Evolutionary conservation across 2,113 vertebrate genomes (phyloP).

Genomic region (Heterotilapia buettikoferi): DNA sequence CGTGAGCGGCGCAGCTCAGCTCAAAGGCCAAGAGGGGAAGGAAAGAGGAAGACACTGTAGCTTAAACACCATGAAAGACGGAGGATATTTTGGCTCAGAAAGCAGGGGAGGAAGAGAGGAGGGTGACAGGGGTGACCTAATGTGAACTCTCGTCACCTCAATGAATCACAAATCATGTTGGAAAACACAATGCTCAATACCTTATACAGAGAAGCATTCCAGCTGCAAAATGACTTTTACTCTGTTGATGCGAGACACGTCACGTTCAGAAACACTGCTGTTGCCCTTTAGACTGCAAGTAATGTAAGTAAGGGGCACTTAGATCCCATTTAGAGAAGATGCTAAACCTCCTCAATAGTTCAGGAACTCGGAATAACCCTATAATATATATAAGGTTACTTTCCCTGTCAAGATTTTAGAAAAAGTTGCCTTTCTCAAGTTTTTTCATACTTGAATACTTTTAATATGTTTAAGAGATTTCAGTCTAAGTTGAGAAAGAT

Average conservation of each 20-base stretch:
- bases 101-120: constrained; percentile 27
- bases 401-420: background rate
- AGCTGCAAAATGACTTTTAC: constrained; percentile 2
- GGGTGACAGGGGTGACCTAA: background rate
- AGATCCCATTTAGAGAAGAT: background rate
- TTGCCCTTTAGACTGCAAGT: background rate
- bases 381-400: background rate
- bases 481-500: background rate
- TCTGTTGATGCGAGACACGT: background rate
- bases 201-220: background rate
- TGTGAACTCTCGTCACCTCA: constrained; percentile 2
- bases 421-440: background rate
- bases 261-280: background rate
- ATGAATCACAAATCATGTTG: constrained; percentile 16
- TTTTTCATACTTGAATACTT: background rate
- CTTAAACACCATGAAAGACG: constrained; percentile 23
- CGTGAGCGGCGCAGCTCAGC: background rate
- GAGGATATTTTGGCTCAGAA: constrained; percentile 43
- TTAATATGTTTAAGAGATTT: background rate
- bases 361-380: background rate
- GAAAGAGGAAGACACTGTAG: constrained; percentile 43
- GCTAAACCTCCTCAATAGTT: background rate
- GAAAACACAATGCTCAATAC: constrained; percentile 13
- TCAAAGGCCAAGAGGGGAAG: constrained; percentile 40
- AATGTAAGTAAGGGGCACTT: background rate